phyloP scores from a whole-genome alignment of 1,140 invertebrate genomes.

The Ceratosolen solmsi region DNA sequence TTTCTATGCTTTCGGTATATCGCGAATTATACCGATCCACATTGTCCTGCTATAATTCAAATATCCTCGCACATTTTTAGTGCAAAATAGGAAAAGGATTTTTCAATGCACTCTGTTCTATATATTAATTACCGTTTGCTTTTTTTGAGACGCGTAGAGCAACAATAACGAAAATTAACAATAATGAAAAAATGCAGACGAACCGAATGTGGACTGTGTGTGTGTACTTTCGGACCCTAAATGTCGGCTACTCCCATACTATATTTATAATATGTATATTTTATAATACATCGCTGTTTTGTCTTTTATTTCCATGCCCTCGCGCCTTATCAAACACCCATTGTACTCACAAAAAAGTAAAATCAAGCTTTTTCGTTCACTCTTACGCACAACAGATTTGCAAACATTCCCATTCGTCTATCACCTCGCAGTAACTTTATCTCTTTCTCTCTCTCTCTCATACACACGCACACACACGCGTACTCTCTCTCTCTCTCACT shows the following conservation, averaged over 20 bases:
- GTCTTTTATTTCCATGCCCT: conserved; percentile 32
- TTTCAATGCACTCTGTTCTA: conserved; percentile 17
- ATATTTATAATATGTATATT: conserved; percentile 60
- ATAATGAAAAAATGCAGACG: conserved; percentile 55
- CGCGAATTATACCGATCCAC: conserved; percentile 11
- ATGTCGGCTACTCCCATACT: conserved; percentile 57
- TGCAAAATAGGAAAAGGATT: conserved; percentile 14
- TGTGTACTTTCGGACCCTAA: conserved; percentile 58
- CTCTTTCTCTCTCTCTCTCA: conserved; percentile 11
- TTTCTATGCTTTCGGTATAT: background rate
- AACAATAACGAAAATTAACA: conserved; percentile 35
- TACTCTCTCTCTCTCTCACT: conserved; percentile 7
- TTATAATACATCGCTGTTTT: conserved; percentile 59
- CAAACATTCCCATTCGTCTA: background rate
- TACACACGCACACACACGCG: too few relatives aligned
- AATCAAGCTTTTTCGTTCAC: conserved; percentile 20
- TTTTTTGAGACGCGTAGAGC: conserved; percentile 17
- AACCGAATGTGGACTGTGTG: conserved; percentile 55
- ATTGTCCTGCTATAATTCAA: background rate
- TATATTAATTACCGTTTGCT: conserved; percentile 8
- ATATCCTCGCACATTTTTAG: conserved; percentile 17
- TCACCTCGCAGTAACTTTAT: background rate
- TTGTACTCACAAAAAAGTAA: background rate
- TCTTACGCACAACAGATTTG: background rate
- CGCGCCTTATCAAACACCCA: background rate